A percentile compares a stretch with the other conserved stretches of the same genome.
Evolutionary conservation across 2,888 invertebrate species (phyloP).

Genomic region (Panzeria rudis): DNA sequence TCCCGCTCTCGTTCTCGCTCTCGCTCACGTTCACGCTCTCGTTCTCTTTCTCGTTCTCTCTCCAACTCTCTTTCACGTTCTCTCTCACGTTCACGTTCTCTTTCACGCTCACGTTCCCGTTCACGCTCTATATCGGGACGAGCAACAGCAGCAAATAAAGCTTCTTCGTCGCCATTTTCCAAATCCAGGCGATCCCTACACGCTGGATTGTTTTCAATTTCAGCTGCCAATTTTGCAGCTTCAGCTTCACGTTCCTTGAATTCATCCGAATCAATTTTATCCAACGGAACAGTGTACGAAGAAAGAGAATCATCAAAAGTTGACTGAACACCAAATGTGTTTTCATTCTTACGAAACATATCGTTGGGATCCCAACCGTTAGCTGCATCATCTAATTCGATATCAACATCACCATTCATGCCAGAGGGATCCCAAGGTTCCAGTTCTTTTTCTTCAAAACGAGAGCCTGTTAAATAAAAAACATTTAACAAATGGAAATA

Average conservation of each 20-base stretch:
- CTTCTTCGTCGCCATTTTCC: constrained; percentile 97
- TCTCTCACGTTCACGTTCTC: constrained; percentile 73
- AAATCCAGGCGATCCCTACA: constrained; percentile 92
- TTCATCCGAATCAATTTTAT: constrained; percentile 93
- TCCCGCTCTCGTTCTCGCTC: constrained; percentile 74
- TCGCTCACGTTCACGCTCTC: constrained; percentile 75
- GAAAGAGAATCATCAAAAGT: constrained; percentile 95
- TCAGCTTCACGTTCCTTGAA: constrained; percentile 88
- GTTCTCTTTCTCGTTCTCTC: constrained; percentile 74
- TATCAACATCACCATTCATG: constrained; percentile 86
- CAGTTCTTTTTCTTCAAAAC: constrained; percentile 87
- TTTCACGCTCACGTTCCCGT: constrained; percentile 75
- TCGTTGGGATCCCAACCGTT: constrained; percentile 99
- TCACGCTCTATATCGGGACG: constrained; percentile 84
- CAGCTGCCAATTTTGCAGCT: constrained; percentile 95
- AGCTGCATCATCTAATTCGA: constrained; percentile 89
- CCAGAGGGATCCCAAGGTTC: constrained; percentile 94
- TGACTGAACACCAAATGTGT: constrained; percentile 95
- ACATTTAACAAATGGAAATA: no score
- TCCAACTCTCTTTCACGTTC: constrained; percentile 75
- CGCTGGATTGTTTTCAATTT: constrained; percentile 94
- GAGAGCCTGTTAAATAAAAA: constrained; percentile 77
- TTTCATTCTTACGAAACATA: constrained; percentile 97
- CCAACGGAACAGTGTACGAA: constrained; percentile 95
- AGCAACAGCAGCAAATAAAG: constrained; percentile 93